Evolutionary conservation across 2,888 invertebrate genomes (phyloP).

Genomic region (Tenthredo livida): DNA sequence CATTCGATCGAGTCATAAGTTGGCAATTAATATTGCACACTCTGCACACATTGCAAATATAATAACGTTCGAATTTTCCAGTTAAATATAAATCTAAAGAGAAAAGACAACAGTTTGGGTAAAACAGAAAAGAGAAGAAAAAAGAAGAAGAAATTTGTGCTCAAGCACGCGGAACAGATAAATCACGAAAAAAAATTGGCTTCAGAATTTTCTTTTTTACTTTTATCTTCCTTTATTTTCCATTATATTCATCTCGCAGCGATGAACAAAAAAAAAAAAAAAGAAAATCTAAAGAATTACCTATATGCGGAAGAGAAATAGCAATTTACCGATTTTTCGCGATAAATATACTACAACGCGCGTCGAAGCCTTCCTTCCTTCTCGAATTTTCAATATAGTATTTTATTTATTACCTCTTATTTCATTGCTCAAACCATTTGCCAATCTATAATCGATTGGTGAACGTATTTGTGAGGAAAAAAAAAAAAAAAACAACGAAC

Average conservation of each 20-base stretch:
- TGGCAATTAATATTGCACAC: background rate
- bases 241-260: background rate
- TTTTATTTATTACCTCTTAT: background rate
- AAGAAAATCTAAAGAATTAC: background rate
- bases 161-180: background rate
- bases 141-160: background rate
- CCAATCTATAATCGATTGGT: slow-evolving; percentile 17
- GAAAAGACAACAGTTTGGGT: background rate
- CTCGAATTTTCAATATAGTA: background rate
- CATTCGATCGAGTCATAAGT: background rate
- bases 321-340: background rate
- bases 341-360: background rate
- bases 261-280: too few relatives aligned
- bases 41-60: background rate
- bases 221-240: background rate
- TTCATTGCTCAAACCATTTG: background rate
- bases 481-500: background rate
- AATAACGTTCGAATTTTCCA: too few relatives aligned
- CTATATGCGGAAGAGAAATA: background rate
- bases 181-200: background rate
- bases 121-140: background rate
- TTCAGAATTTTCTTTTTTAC: background rate
- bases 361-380: too few relatives aligned
- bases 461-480: background rate
- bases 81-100: background rate